Conservation (phyloP, 2,797 vertebrate species). For the Leontocebus nigricollis region DNA sequence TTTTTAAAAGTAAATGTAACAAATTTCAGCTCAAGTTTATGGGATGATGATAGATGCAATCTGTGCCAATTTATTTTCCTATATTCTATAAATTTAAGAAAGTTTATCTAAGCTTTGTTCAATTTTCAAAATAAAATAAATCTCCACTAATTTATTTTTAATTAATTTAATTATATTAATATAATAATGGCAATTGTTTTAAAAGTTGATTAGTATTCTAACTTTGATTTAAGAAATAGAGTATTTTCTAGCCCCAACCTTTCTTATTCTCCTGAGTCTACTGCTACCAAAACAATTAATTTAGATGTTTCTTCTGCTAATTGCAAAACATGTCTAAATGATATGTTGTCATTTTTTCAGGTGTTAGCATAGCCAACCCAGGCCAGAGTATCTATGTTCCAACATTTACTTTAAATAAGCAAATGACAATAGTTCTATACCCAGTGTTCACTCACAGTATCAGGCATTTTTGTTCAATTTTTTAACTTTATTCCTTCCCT, state of each 20-base stretch:
- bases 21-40: not conserved
- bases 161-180: not conserved
- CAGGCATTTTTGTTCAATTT: not conserved
- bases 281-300: not conserved
- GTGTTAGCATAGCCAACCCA: not conserved
- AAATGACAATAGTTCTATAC: too few species aligned
- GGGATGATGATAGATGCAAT: not conserved
- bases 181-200: not conserved
- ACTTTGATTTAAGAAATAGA: not conserved
- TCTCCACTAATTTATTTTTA: not conserved
- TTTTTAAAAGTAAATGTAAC: not conserved
- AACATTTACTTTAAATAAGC: not conserved
- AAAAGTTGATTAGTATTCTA: not conserved
- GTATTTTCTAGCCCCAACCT: not conserved
- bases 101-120: not conserved
- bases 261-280: not conserved
- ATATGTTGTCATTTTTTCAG: not conserved
- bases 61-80: not conserved
- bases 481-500: not conserved
- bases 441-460: not conserved
- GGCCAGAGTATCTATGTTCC: rapidly evolving
- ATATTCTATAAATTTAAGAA: not conserved
- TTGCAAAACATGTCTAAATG: not conserved
- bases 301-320: not conserved
- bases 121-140: not conserved